These are phyloP conservation scores for Pocillopora grandis DNA, from an alignment of 92 coral and sea anemone genomes.

Conservation along the genomic window DNA sequence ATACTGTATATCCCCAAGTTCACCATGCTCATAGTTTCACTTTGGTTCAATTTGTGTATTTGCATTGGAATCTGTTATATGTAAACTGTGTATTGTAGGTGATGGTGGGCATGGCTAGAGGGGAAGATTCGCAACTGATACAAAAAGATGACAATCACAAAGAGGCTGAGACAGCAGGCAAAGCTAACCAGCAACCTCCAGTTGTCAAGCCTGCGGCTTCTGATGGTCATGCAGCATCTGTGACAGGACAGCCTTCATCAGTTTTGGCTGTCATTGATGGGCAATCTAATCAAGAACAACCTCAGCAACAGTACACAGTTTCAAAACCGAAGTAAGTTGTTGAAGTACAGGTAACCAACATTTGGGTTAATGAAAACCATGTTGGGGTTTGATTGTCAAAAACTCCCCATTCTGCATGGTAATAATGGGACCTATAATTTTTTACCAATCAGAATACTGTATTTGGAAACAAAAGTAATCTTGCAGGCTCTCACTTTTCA, in stretches of 20 bases:
- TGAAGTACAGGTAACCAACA: not conserved
- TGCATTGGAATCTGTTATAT: not conserved
- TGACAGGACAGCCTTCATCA: not conserved
- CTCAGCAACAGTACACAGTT: not conserved
- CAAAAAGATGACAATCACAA: not conserved
- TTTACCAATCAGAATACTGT: no score
- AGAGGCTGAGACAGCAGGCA: not conserved
- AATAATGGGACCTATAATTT: no score
- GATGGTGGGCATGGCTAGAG: constrained; percentile 21
- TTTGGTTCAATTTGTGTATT: not conserved
- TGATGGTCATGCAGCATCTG: constrained; percentile 1
- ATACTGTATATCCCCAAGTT: no score
- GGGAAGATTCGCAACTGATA: not conserved
- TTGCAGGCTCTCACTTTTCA: no score
- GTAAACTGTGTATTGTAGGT: not conserved
- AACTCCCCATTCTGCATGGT: no score
- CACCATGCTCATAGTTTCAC: no score
- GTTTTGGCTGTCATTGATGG: not conserved
- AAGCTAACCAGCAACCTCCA: not conserved
- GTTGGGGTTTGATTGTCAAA: no score
- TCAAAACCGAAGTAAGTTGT: constrained; percentile 30
- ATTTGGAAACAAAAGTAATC: no score
- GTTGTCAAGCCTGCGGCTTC: not conserved
- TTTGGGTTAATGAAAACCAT: no score
- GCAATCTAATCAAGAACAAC: constrained; percentile 23